These are phyloP conservation scores for Acrocephalus arundinaceus DNA, from an alignment of 2,113 vertebrate species.

Conservation along the genomic window DNA sequence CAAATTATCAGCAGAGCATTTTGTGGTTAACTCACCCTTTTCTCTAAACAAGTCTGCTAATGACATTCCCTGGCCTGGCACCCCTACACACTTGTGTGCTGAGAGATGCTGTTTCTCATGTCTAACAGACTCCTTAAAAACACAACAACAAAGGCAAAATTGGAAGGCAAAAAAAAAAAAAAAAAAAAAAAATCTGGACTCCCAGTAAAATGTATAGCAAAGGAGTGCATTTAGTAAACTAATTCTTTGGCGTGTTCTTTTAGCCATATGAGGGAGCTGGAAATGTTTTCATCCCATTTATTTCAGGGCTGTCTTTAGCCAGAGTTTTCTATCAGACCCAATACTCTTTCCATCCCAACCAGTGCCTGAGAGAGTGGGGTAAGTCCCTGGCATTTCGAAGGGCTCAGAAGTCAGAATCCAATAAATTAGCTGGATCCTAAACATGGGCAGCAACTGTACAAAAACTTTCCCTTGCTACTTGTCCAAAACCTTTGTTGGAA, in stretches of 20 bases:
- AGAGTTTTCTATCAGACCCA: neutral
- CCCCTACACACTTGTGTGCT: neutral
- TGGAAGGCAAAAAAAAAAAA: neutral
- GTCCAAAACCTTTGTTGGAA: neutral
- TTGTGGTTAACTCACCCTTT: constrained; percentile 59
- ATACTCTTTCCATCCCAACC: neutral
- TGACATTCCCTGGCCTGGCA: constrained; percentile 11
- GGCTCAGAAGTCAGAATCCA: neutral
- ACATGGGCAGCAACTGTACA: neutral
- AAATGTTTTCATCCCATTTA: neutral
- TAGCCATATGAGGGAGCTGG: neutral
- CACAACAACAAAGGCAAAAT: neutral
- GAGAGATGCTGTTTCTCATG: neutral
- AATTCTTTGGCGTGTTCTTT: neutral
- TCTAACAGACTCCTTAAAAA: neutral
- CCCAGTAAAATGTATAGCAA: neutral
- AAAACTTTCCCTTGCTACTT: neutral
- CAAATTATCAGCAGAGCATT: constrained; percentile 64
- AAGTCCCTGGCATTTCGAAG: neutral
- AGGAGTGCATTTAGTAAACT: neutral
- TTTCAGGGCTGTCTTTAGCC: neutral
- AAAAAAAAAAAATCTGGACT: neutral
- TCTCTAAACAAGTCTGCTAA: constrained; percentile 39
- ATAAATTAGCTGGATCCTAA: neutral
- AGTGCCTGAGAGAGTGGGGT: neutral